A percentile compares a stretch with the other conserved stretches of the same genome.
Conservation (phyloP, 2,888 invertebrate genomes). For the Euclidia mi region DNA sequence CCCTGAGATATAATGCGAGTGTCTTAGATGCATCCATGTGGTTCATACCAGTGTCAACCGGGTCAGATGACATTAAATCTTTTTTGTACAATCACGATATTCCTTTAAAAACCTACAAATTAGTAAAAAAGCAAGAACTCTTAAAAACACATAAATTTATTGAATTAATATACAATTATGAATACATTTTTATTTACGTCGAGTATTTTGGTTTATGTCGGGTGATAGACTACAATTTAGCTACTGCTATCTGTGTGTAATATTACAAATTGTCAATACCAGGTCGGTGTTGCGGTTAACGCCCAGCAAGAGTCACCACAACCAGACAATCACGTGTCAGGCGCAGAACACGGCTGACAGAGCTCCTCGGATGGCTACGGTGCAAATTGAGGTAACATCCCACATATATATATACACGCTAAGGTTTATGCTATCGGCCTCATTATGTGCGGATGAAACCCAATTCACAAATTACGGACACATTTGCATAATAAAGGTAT, state of each 20-base stretch:
- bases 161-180: too few species aligned
- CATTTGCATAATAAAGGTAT: background rate
- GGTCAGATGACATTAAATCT: too few species aligned
- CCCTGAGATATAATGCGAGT: too few species aligned
- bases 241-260: slow-evolving; percentile 1
- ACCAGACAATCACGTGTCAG: slow-evolving; percentile 97
- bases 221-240: background rate
- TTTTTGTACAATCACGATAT: too few species aligned
- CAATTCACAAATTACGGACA: background rate
- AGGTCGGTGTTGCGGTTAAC: slow-evolving; percentile 96
- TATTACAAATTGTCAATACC: slow-evolving; percentile 34
- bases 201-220: too few species aligned
- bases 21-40: too few species aligned
- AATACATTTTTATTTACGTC: too few species aligned
- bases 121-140: too few species aligned
- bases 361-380: slow-evolving; percentile 94
- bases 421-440: slow-evolving; percentile 1
- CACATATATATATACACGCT: background rate
- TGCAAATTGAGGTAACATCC: slow-evolving; percentile 93
- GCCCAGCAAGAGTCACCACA: slow-evolving; percentile 96
- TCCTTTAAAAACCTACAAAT: too few species aligned
- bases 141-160: too few species aligned
- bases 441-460: background rate
- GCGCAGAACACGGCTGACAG: slow-evolving; percentile 97
- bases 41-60: too few species aligned